Conservation (phyloP, 1,140 invertebrate genomes). For the Zaprionus taronus region DNA sequence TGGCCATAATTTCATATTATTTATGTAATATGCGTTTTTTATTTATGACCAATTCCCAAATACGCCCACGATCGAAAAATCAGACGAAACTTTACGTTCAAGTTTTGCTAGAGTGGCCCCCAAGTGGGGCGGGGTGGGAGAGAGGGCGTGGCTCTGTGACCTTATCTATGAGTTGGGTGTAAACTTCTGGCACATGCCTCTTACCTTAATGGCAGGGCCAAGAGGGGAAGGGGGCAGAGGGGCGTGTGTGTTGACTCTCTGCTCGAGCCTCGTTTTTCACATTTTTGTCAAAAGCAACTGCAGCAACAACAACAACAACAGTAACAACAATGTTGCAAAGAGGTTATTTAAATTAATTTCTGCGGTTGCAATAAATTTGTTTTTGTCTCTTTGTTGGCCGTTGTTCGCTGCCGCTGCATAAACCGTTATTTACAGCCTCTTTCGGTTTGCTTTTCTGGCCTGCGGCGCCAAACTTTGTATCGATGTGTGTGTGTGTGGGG, state of each 20-base stretch:
- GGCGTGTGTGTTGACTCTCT: slow-evolving; percentile 13
- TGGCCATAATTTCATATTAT: slow-evolving; percentile 69
- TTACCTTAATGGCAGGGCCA: neutral
- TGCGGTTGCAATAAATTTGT: slow-evolving; percentile 72
- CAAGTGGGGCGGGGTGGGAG: neutral
- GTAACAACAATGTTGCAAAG: slow-evolving; percentile 39
- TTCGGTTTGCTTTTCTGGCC: slow-evolving; percentile 35
- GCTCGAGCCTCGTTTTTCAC: slow-evolving; percentile 40
- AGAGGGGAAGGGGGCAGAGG: neutral
- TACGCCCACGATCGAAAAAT: slow-evolving; percentile 19
- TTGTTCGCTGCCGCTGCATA: slow-evolving; percentile 44
- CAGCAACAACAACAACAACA: slow-evolving; percentile 17
- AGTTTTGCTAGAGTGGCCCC: neutral
- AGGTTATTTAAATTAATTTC: slow-evolving; percentile 75
- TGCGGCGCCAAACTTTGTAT: slow-evolving; percentile 38
- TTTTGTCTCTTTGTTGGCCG: slow-evolving; percentile 42
- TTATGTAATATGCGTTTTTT: slow-evolving; percentile 70
- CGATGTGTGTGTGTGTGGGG: neutral
- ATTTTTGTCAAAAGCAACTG: slow-evolving; percentile 53
- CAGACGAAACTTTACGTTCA: slow-evolving; percentile 25
- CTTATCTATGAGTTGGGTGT: slow-evolving; percentile 32
- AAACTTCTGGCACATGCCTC: slow-evolving; percentile 1
- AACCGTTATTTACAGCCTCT: slow-evolving; percentile 67
- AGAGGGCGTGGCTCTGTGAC: neutral
- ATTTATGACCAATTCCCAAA: slow-evolving; percentile 63